A percentile compares a stretch with the other conserved stretches of the same genome.
phyloP scores from a whole-genome alignment of 2,888 invertebrate species.

The Nymphalis c-album region DNA sequence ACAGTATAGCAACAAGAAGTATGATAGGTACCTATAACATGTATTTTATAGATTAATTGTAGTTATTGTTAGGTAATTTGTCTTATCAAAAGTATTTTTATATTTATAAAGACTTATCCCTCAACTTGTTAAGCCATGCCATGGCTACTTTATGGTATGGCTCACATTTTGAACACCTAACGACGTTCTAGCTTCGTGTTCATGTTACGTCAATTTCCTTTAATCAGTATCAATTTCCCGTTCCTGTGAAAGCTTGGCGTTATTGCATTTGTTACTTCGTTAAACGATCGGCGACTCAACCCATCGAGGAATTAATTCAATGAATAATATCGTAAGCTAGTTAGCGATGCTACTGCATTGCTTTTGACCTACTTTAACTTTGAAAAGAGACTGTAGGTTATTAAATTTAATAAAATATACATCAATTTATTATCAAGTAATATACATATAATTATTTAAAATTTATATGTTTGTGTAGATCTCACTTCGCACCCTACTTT shows the following conservation, averaged over 20 bases:
- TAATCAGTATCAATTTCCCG: conserved; percentile 32
- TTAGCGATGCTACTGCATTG: conserved; percentile 14
- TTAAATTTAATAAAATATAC: background rate
- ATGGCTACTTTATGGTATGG: too few species aligned
- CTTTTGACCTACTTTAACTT: conserved; percentile 14
- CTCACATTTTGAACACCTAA: background rate
- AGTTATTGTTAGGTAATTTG: too few species aligned
- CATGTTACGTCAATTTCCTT: conserved; percentile 20
- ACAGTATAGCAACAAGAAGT: too few species aligned
- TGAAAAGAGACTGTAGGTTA: background rate
- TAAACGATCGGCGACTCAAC: conserved; percentile 15
- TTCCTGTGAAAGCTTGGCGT: conserved; percentile 17
- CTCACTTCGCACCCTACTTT: too few species aligned
- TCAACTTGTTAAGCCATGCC: too few species aligned
- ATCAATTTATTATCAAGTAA: too few species aligned
- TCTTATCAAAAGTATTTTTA: too few species aligned
- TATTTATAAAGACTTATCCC: too few species aligned
- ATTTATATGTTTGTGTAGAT: too few species aligned
- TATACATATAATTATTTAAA: too few species aligned
- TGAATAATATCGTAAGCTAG: conserved; percentile 20
- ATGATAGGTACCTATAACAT: too few species aligned
- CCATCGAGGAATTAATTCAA: conserved; percentile 21
- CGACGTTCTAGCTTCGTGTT: background rate
- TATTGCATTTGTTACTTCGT: conserved; percentile 29
- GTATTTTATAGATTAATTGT: too few species aligned